phyloP scores from a whole-genome alignment of 2,113 vertebrate genomes.

The Callithrix jacchus region DNA sequence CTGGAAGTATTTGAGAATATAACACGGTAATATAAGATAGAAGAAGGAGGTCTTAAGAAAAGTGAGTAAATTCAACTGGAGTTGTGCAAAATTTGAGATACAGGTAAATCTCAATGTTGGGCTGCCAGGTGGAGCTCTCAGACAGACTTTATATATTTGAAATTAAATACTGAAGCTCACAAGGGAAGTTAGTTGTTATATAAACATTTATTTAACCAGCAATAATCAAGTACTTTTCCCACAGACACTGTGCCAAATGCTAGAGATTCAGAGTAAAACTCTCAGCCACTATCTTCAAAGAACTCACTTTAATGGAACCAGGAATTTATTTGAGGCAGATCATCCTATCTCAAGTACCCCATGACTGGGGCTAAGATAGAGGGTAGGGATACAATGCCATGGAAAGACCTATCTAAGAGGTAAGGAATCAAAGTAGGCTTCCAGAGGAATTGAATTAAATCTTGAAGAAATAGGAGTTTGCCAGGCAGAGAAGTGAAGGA shows the following conservation, averaged over 20 bases:
- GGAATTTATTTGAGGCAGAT: neutral
- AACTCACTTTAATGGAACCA: neutral
- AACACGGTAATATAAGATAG: neutral
- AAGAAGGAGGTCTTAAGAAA: neutral
- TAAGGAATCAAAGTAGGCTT: neutral
- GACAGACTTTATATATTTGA: neutral
- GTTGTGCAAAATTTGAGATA: neutral
- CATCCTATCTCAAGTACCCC: neutral
- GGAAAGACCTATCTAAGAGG: neutral
- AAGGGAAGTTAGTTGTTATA: neutral
- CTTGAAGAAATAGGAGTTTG: neutral
- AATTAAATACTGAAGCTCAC: neutral
- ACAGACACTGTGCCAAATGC: neutral
- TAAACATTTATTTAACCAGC: neutral
- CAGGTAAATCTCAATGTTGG: neutral
- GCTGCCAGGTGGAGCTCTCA: neutral
- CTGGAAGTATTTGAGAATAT: neutral
- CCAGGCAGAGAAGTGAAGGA: neutral
- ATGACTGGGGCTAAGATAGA: neutral
- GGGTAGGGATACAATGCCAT: neutral
- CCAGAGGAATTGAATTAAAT: neutral
- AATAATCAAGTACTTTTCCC: neutral
- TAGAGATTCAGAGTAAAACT: neutral
- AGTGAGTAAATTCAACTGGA: neutral
- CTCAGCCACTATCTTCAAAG: neutral